These are phyloP conservation scores for Diglossa cyanea DNA, from an alignment of 2,797 vertebrate species.

Conservation along the genomic window DNA sequence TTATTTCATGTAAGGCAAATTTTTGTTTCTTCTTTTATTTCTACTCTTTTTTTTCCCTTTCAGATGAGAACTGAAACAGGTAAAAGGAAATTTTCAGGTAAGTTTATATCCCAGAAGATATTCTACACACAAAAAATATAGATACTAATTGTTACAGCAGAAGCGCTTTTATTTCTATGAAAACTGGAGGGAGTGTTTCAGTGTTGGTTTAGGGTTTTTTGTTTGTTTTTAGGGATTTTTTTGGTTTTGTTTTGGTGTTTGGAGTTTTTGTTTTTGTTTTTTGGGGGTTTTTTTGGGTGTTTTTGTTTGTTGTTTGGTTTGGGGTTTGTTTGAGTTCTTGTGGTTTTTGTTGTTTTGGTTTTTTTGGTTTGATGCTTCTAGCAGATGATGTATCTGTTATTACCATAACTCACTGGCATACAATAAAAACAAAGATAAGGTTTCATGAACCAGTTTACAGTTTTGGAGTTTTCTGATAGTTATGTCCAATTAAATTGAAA, in stretches of 20 bases:
- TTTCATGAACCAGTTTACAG: not conserved
- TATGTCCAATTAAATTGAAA: not conserved
- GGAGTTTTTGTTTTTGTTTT: not conserved
- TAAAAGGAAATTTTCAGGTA: not conserved
- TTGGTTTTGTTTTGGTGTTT: not conserved
- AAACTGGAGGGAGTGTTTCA: not conserved
- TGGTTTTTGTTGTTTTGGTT: accelerated
- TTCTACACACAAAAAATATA: not conserved
- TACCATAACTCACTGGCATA: not conserved
- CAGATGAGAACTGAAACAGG: not conserved
- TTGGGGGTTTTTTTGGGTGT: not conserved
- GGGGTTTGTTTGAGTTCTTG: not conserved
- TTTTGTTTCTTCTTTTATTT: not conserved
- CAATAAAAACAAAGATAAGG: not conserved
- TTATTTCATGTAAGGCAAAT: not conserved
- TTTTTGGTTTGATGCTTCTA: not conserved
- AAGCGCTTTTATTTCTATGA: not conserved
- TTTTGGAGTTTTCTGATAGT: not conserved
- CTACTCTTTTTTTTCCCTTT: not conserved
- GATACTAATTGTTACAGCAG: not conserved
- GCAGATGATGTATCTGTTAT: not conserved
- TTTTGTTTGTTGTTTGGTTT: not conserved
- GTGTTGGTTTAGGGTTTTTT: not conserved
- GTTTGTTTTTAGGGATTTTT: not conserved
- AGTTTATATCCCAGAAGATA: not conserved